phyloP scores from a whole-genome alignment of 2,113 vertebrate genomes.

The Megatriorchis doriae region DNA sequence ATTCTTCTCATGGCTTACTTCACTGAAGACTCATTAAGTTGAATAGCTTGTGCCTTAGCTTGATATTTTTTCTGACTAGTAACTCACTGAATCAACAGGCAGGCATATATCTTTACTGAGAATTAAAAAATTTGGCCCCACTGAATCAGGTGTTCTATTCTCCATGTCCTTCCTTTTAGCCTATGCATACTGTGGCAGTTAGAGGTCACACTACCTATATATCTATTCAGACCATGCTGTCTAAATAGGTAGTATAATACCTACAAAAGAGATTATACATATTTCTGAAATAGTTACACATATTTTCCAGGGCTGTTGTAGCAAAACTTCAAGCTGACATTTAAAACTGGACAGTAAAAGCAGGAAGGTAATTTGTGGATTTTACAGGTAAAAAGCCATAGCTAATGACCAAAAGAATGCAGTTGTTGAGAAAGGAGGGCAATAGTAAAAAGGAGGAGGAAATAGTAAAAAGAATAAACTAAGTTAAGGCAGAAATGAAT shows the following conservation, averaged over 20 bases:
- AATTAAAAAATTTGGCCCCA: neutral
- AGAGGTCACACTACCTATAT: neutral
- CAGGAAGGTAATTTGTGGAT: neutral
- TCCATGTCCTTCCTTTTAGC: slow-evolving; percentile 14
- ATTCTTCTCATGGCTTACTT: neutral
- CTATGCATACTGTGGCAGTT: neutral
- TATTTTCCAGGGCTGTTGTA: neutral
- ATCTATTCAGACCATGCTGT: neutral
- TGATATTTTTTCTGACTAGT: neutral
- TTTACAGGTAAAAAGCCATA: neutral
- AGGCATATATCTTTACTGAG: neutral
- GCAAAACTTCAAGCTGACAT: neutral
- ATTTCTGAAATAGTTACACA: neutral
- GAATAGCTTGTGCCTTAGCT: neutral
- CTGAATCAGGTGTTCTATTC: neutral
- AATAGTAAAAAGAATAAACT: neutral
- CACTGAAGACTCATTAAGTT: neutral
- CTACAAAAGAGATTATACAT: neutral
- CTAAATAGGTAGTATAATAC: neutral
- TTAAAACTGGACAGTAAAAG: neutral
- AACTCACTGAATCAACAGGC: neutral
- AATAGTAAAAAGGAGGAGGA: neutral
- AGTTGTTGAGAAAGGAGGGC: neutral
- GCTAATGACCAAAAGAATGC: neutral
- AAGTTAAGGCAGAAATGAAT: neutral